phyloP scores from a whole-genome alignment of 1,140 invertebrate species.

The Tetramorium alpestre region DNA sequence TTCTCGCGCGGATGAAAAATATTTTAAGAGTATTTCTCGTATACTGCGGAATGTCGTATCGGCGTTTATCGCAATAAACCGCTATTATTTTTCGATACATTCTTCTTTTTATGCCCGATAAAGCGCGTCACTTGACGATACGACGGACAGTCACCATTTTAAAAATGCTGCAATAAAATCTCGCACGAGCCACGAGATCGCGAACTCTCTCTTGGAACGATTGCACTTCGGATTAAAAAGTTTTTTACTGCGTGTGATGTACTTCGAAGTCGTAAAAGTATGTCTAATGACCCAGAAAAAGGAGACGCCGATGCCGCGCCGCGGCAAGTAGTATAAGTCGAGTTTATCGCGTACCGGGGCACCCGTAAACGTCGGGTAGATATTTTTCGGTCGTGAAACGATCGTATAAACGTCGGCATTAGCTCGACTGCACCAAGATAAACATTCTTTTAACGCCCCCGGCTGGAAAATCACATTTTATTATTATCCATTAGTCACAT shows the following conservation, averaged over 20 bases:
- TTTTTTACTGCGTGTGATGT: conserved; percentile 49
- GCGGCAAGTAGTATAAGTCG: conserved; percentile 27
- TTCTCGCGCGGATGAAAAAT: background rate
- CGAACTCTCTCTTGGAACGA: background rate
- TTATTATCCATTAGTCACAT: conserved; percentile 63
- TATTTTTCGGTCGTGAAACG: conserved; percentile 59
- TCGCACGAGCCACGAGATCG: background rate
- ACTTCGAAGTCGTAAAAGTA: conserved; percentile 47
- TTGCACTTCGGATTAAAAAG: conserved; percentile 53
- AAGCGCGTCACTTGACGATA: conserved; percentile 11
- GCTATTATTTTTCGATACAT: conserved; percentile 33
- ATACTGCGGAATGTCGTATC: background rate
- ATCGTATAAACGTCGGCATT: conserved; percentile 55
- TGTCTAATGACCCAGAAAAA: conserved; percentile 51
- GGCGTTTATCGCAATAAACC: background rate
- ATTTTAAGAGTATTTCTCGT: background rate
- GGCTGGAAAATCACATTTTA: conserved; percentile 63
- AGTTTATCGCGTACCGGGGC: conserved; percentile 41
- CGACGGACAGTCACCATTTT: background rate
- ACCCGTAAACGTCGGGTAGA: conserved; percentile 43
- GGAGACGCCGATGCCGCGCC: conserved; percentile 33
- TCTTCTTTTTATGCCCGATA: conserved; percentile 16
- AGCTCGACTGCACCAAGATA: conserved; percentile 31
- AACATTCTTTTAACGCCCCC: conserved; percentile 53
- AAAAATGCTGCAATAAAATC: conserved; percentile 41